Conservation (phyloP, 1,140 invertebrate species). For the Cyphomyrmex costatus region DNA sequence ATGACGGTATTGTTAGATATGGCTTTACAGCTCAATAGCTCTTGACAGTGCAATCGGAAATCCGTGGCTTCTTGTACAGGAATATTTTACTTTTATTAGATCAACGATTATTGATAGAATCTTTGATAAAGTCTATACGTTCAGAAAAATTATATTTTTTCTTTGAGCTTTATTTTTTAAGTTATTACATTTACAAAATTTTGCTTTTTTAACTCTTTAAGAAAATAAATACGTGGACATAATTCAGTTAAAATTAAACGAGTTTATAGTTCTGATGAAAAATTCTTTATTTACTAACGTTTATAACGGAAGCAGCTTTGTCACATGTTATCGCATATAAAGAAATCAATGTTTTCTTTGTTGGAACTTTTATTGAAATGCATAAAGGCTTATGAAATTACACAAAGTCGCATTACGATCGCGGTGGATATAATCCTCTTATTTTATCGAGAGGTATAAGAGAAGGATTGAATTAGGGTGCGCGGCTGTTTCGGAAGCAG, state of each 20-base stretch:
- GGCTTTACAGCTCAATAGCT: neutral
- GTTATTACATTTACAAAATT: neutral
- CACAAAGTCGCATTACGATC: neutral
- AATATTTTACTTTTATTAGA: neutral
- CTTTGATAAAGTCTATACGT: neutral
- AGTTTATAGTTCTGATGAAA: neutral
- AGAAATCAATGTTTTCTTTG: neutral
- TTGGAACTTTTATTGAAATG: neutral
- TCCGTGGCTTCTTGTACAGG: neutral
- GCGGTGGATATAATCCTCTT: neutral
- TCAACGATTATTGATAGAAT: neutral
- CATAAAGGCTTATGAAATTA: neutral
- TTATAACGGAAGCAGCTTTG: neutral
- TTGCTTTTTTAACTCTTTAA: neutral
- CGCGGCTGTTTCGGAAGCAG: conserved; percentile 22
- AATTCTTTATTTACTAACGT: neutral
- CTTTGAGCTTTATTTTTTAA: neutral
- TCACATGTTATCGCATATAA: neutral
- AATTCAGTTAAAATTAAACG: neutral
- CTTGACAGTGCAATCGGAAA: conserved; percentile 5
- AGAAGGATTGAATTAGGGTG: neutral
- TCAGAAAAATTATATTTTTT: neutral
- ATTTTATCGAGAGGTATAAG: conserved; percentile 7
- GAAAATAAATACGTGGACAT: too few species aligned
- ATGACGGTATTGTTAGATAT: neutral